These are phyloP conservation scores for Lasioglossum albipes DNA, from an alignment of 1,140 invertebrate genomes.

Conservation along the genomic window DNA sequence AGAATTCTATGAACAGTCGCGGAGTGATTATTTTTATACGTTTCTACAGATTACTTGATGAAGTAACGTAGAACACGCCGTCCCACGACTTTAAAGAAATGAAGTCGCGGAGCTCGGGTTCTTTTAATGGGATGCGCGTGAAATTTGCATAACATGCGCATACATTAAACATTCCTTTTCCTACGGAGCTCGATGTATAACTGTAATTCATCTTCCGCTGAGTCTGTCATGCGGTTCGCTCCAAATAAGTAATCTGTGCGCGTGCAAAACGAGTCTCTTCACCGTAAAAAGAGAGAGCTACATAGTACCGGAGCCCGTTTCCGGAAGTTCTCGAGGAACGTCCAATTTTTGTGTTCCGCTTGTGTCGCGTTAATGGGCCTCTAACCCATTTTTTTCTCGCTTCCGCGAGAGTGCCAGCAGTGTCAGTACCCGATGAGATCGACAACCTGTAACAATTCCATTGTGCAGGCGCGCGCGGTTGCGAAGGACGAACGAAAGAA, in stretches of 20 bases:
- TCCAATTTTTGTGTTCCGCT: neutral
- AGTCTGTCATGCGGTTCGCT: too few relatives aligned
- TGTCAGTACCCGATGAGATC: slow-evolving; percentile 27
- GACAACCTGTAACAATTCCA: slow-evolving; percentile 11
- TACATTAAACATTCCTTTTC: neutral
- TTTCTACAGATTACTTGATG: neutral
- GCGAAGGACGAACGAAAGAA: neutral
- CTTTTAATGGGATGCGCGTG: neutral
- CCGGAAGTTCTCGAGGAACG: neutral
- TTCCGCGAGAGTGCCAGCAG: slow-evolving; percentile 28
- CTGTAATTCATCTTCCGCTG: too few relatives aligned
- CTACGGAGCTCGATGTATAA: too few relatives aligned
- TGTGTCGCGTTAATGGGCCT: neutral
- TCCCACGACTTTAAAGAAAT: neutral
- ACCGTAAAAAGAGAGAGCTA: neutral
- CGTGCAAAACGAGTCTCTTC: neutral
- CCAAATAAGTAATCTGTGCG: too few relatives aligned
- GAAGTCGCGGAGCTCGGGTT: neutral
- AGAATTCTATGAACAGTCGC: too few relatives aligned
- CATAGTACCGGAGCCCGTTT: neutral
- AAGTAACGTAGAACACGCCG: neutral
- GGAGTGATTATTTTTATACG: neutral
- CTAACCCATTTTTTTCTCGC: slow-evolving; percentile 1
- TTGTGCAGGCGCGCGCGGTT: neutral
- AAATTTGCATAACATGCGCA: neutral